Evolutionary conservation across 2,797 vertebrate genomes (phyloP), one percentile per base, ranked within the genome.

Genomic region (Oryzias sinensis): DNA sequence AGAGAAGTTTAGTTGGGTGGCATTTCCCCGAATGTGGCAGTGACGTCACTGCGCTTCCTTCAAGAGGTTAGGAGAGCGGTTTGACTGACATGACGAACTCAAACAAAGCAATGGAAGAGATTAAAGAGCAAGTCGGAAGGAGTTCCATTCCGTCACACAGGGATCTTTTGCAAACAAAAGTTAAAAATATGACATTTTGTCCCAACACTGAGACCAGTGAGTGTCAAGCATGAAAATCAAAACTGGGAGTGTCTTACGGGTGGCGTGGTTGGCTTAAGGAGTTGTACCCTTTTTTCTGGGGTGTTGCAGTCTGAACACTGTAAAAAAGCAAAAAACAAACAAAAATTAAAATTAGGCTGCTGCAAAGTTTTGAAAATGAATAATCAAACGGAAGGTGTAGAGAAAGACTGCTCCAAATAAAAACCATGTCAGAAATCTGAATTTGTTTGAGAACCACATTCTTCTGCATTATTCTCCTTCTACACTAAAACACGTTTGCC

Each of bases 21-120:
- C 82, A 83, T 89, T 90, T 89, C 87, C 79, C 85, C 66, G 82
- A 85, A 88, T 80, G 68, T 83, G 70, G 57, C 56, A 44, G 49
- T 78, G 71, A 79, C 79, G 75, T 86, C 82, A 85, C 27, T 41
- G 51, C 60, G 71, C 80, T 87, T 87, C 80, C 83, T 83, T 64
- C 78, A 68, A 59, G 65, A 76, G 6, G 14, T 68, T 66, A 82
- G 56, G 71, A 78, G 6, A 69, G 72, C 20, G 77, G 79, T 79
- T 70, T 74, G 53, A 66, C 56, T 45, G 49, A 73, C 67, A 52
- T 49, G 41, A 53, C 42, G 49, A 24, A 47, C 50, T 61, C 17
- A 68, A 20, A 8, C 29, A 27, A 55, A 49, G 33, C 65, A 54
- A 63, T 57, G 41, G 53, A 71, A 60, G 33, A 17, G 2, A 29